Conservation (phyloP, 1,140 invertebrate species). For the Drosophila carrolli region DNA sequence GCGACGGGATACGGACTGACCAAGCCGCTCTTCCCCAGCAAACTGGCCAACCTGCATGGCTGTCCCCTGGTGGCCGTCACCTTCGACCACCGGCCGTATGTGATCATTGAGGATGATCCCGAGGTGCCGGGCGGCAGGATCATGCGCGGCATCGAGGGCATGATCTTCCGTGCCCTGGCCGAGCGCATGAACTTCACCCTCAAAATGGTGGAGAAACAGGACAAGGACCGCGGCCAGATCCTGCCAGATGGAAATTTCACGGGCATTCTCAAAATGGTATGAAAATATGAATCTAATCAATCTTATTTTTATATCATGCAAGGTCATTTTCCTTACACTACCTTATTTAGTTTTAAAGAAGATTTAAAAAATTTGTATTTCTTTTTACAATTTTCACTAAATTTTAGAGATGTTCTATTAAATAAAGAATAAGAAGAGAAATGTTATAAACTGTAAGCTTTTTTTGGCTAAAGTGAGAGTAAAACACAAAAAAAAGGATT, state of each 20-base stretch:
- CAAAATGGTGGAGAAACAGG: constrained; percentile 24
- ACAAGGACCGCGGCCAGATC: constrained; percentile 54
- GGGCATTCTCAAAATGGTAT: constrained; percentile 68
- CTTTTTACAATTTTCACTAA: no score
- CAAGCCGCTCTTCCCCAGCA: constrained; percentile 48
- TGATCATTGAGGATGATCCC: constrained; percentile 24
- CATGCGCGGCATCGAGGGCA: constrained; percentile 66
- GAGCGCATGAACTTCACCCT: constrained; percentile 71
- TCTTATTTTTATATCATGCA: no score
- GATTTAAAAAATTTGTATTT: no score
- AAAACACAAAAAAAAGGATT: no score
- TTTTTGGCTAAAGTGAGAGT: no score
- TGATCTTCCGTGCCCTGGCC: constrained; percentile 49
- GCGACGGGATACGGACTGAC: constrained; percentile 1
- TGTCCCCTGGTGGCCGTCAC: constrained; percentile 49
- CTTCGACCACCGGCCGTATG: constrained; percentile 56
- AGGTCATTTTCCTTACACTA: no score
- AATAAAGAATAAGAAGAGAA: no score
- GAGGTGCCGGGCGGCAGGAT: background rate
- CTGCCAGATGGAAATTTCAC: constrained; percentile 66
- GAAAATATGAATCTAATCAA: background rate
- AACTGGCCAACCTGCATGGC: constrained; percentile 59
- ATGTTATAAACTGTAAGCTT: no score
- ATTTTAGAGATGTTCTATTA: no score
- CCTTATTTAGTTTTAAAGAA: no score